These are phyloP conservation scores for Lysandra bellargus DNA, from an alignment of 2,888 invertebrate genomes.

Conservation along the genomic window DNA sequence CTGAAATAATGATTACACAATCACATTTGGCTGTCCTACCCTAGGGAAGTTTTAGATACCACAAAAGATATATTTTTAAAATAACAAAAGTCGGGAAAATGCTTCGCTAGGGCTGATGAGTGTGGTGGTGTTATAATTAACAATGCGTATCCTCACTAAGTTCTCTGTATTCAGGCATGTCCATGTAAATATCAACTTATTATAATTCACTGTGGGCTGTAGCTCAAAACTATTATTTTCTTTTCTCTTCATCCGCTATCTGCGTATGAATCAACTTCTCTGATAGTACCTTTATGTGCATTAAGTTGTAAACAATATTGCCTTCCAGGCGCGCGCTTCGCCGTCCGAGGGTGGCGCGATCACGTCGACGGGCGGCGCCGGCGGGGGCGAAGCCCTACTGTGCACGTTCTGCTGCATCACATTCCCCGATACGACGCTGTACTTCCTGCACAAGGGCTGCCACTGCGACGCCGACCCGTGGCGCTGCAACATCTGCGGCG, in stretches of 20 bases:
- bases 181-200: neutral
- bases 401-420: constrained; percentile 96
- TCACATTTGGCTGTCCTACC: too few relatives aligned
- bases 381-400: constrained; percentile 80
- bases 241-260: too few relatives aligned
- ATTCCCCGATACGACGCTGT: constrained; percentile 97
- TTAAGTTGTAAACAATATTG: too few relatives aligned
- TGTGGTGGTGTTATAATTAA: neutral
- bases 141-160: neutral
- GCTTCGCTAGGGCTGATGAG: too few relatives aligned
- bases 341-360: constrained; percentile 82
- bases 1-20: too few relatives aligned
- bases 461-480: constrained; percentile 98
- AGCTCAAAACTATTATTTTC: neutral
- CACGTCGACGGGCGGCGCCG: constrained; percentile 86
- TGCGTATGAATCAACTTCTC: too few relatives aligned
- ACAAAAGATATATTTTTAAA: too few relatives aligned
- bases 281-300: too few relatives aligned
- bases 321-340: constrained; percentile 67
- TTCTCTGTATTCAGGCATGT: constrained; percentile 6
- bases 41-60: too few relatives aligned
- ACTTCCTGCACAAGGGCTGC: constrained; percentile 98
- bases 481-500: constrained; percentile 98
- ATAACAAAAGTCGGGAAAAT: too few relatives aligned
- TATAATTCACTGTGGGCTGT: neutral